Base-by-base conservation (phyloP, 1,140 invertebrate genomes). In the Luehdorfia chinensis region DNA sequence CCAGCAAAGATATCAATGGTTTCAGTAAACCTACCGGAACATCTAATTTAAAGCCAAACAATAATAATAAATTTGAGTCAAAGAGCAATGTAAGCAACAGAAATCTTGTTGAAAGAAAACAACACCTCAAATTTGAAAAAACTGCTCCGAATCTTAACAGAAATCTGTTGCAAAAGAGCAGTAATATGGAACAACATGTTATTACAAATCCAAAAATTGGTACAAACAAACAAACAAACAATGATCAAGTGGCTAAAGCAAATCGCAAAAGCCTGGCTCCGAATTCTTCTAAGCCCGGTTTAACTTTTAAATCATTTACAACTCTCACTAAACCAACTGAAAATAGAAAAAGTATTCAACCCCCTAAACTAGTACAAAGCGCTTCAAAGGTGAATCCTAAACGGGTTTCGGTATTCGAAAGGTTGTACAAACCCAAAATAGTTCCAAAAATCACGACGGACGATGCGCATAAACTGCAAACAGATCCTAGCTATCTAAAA, bases 351-450 rank as follows among this genome's bases (percentile, higher is more conserved):
- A 66, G 37, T 31, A 14, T 60, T 4, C 36, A 47, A 16, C 52
- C 53, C 8, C 15, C 52, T 34, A 61, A 57, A 49, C 7, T 39
- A 1, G 8, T 13, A 41, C 31, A 47, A 46, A 47, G 48, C 32
- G 19, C 39, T 27, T 31, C 32, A 27, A 50, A 64, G 50, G 21
- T 15, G 8, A 14, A 11, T 15, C 14, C 37, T 4, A 43, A 27
- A 30, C n/a, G 14, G 3, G 31, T 58, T 43, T 76, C 78, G 1
- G 79, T 86, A 0, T 86, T 84, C 59, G 78, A 84, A n/a, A 52
- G 83, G 14, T 45, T 86, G 0, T 84, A 83, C 43, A 83, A 86
- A 59, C 80, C 79, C 0, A 86, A 81, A 60, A 5, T 47, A 1
- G 34, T 64, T n/a, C 14, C 43, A 5, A 70, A 68, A 55, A 37